phyloP scores from a whole-genome alignment of 2,888 invertebrate species.

The Cyrtodaria siliqua region DNA sequence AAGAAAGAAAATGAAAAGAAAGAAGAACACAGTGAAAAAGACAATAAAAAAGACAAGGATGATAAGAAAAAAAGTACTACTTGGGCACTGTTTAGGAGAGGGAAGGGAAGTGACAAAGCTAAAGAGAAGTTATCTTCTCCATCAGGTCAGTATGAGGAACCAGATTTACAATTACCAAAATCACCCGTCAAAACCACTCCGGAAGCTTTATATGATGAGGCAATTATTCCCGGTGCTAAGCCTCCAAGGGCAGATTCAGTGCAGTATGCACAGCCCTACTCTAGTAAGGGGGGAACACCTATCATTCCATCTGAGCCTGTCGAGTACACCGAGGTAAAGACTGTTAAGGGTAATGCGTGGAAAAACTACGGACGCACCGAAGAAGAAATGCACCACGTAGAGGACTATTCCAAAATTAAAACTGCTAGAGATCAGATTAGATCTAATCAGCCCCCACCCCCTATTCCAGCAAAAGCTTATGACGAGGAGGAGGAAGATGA shows the following conservation, averaged over 20 bases:
- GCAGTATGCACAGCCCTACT: slow-evolving; percentile 38
- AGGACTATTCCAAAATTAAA: slow-evolving; percentile 58
- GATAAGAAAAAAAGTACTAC: slow-evolving; percentile 15
- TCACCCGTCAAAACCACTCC: not conserved
- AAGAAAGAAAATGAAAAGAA: slow-evolving; percentile 26
- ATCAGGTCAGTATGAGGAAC: too few species aligned
- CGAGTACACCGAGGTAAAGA: slow-evolving; percentile 53
- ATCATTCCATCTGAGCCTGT: too few species aligned
- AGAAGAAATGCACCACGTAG: slow-evolving; percentile 54
- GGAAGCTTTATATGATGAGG: slow-evolving; percentile 38
- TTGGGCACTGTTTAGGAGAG: not conserved
- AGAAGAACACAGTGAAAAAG: slow-evolving; percentile 29
- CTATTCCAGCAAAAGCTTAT: slow-evolving; percentile 32
- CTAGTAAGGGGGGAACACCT: slow-evolving; percentile 6
- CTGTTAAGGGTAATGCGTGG: slow-evolving; percentile 62
- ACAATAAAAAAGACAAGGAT: slow-evolving; percentile 26
- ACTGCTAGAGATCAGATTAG: slow-evolving; percentile 27
- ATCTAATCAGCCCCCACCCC: not conserved
- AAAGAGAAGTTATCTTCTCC: slow-evolving; percentile 4
- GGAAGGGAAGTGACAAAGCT: slow-evolving; percentile 14
- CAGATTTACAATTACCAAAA: too few species aligned
- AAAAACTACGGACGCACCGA: slow-evolving; percentile 46
- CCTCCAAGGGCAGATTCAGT: slow-evolving; percentile 10
- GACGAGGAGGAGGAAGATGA: slow-evolving; percentile 30
- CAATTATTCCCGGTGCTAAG: not conserved